Evolutionary conservation across 2,888 invertebrate genomes (phyloP), one percentile per base, ranked within the genome.

Genomic region (Eupithecia abbreviata): DNA sequence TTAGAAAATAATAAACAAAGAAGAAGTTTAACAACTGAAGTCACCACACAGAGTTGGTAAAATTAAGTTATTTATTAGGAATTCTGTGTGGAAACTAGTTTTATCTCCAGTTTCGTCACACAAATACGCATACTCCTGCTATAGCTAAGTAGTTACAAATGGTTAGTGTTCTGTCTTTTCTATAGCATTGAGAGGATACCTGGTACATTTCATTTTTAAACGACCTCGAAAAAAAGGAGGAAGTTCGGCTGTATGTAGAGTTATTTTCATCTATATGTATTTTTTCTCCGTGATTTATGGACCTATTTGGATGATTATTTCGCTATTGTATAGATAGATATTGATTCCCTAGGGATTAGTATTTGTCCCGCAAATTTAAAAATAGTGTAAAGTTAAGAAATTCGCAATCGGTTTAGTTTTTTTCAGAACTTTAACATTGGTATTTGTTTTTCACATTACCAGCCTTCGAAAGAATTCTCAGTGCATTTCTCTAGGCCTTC

Each of bases 61-160:
- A 62, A 62, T 10, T 30, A 62, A 30, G 18, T 30, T 30, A 62
- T 62, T 62, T 58, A 18, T 58, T 58, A 58, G 55, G n/a, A 58
- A 0, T 51, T 58, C 55, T 51, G 18, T 58, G 51, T 58, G 55
- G 9, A 18, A 58, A 58, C 18, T 58, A 58, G 55, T 58, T 58
- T 58, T 58, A 58, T 58, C 58, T 18, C 58, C 58, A 58, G 58
- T 58, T 58, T 58, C 18, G 58, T 58, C 58, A 58, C 58, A 58
- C 18, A 2, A 18, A 18, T 18, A 18, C 18, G n/a, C 58, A 7
- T 58, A 58, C 47, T 47, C 4, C 58, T 18, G 3, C 58, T 58
- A 9, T 18, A 58, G n/a, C 18, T 58, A 30, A 30, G 30, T 30
- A 58, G 58, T 58, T 18, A 18, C 58, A 58, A 18, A 58, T 58